Evolutionary conservation across 2,797 vertebrate species (phyloP).

Genomic region (Chelmon rostratus): DNA sequence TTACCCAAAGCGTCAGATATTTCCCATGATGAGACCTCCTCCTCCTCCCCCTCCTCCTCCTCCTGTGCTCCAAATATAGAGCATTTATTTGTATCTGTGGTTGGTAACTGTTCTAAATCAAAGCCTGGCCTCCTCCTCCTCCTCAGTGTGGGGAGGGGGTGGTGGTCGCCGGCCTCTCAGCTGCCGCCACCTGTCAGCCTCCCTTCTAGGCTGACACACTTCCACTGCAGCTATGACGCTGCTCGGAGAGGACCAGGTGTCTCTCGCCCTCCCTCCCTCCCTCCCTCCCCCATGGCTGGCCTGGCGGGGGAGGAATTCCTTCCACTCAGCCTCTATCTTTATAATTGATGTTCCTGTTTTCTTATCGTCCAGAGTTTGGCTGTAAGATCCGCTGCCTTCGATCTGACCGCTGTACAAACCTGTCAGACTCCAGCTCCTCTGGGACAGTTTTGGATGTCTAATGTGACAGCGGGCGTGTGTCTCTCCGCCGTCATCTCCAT

Average conservation of each 20-base stretch:
- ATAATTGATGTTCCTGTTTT: conserved; percentile 23
- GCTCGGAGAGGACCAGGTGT: conserved; percentile 70
- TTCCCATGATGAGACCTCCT: conserved; percentile 66
- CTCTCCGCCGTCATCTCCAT: conserved; percentile 43
- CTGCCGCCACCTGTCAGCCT: conserved; percentile 86
- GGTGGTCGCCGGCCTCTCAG: conserved; percentile 76
- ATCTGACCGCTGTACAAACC: not conserved
- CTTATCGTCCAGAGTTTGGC: not conserved
- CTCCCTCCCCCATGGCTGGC: conserved; percentile 19
- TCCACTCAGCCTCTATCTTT: conserved; percentile 42
- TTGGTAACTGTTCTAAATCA: conserved; percentile 92
- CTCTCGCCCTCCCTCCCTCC: conserved; percentile 26
- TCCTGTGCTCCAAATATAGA: conserved; percentile 80
- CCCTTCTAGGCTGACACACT: conserved; percentile 63
- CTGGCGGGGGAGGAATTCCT: conserved; percentile 61
- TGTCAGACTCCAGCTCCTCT: not conserved
- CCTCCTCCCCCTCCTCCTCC: conserved; percentile 33
- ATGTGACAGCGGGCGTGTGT: conserved; percentile 27
- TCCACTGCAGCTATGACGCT: conserved; percentile 75
- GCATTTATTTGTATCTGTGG: conserved; percentile 87
- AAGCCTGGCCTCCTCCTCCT: conserved; percentile 71
- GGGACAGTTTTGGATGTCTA: conserved; percentile 38
- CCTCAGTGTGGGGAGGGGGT: conserved; percentile 31
- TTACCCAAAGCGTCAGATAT: conserved; percentile 69
- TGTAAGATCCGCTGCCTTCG: not conserved